Base-by-base conservation (phyloP, 2,113 vertebrate genomes). In the Ctenodactylus gundi region DNA sequence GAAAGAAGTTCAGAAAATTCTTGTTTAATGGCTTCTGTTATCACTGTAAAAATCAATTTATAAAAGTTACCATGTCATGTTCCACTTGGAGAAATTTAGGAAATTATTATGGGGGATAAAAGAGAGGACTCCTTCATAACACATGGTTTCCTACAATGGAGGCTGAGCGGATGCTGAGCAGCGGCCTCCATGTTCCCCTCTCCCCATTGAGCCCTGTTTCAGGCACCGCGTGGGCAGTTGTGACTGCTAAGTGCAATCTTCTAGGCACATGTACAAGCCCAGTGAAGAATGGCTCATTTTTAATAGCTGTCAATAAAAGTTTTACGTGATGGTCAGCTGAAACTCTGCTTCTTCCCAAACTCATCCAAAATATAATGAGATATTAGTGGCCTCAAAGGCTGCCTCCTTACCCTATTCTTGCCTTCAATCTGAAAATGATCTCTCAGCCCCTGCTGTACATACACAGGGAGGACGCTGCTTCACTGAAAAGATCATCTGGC, bases 291-390 rank as follows among this genome's bases (percentile, higher is more conserved):
- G 20, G 49, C 15, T 86, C 46, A 51, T 85, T 87, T 55, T 62
- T 85, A 73, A 15, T 81, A 72, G 58, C 49, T 80, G 34, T 23
- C 34, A 68, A 44, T 6, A 94, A 29, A 53, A 80, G 23, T 87
- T 96, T 87, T 77, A 62, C 15, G 55, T 2, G 82, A 67, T 44
- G 72, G 51, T 81, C 77, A 91, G 72, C 41, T 77, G 23, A 93
- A 93, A 91, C 60, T 58, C 49, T 73, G 46, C 46, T 95, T 94
- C 67, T 89, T 21, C 39, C 51, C 49, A 75, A 86, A 81, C 58
- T 83, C 65, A 77, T 34, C 46, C 8, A 68, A 94, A 70, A 67
- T 20, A 75, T 70, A 29, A 60, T 46, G 44, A 23, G 51, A 41
- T 85, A 70, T 89, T 62, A 89, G 34, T 17, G n/a, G n/a, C 46